Evolutionary conservation across 2,888 invertebrate genomes (phyloP), one percentile per base, ranked within the genome.

Genomic region (Iphiclides podalirius): DNA sequence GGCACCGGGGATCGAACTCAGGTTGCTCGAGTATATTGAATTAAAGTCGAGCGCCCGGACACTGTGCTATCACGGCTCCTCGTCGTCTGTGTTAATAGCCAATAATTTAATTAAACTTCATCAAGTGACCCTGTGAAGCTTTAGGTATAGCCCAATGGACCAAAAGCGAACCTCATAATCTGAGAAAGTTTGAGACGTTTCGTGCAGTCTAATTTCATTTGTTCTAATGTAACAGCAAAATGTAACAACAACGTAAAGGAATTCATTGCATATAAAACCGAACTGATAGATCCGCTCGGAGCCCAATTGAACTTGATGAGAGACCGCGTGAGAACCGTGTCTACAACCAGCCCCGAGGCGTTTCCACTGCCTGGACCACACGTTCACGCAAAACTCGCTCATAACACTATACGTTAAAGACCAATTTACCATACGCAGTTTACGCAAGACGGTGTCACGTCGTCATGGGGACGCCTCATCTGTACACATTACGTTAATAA

Each of bases 261-360:
- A 47, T 50, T 31, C 37, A 23, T 56, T n/a, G 36, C 11, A 58
- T 55, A 65, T 68, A 52, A 47, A 4, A 12, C 54, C 52, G 37
- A 66, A 69, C 66, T 38, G 42, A 56, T 48, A 53, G 47, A 48
- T 45, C 61, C 70, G 67, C 67, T 72, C 66, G 66, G 71, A 68
- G 70, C 61, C 65, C 80, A 80, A 81, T 82, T 81, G 80, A 70
- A 63, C 79, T 71, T 78, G 81, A 79, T 79, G 72, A 74, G 73
- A 65, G 61, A 66, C 61, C 61, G 47, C 55, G 53, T 54, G 53
- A 51, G 57, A 52, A 58, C 60, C 54, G 60, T 67, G 61, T 64
- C 52, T 46, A 57, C 58, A 48, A 50, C 55, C 58, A 54, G 53
- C 60, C 52, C 53, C 55, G 52, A 44, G 47, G 53, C 40, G 47